Base-by-base conservation (phyloP, 2,797 vertebrate genomes). In the Ficedula albicollis region DNA sequence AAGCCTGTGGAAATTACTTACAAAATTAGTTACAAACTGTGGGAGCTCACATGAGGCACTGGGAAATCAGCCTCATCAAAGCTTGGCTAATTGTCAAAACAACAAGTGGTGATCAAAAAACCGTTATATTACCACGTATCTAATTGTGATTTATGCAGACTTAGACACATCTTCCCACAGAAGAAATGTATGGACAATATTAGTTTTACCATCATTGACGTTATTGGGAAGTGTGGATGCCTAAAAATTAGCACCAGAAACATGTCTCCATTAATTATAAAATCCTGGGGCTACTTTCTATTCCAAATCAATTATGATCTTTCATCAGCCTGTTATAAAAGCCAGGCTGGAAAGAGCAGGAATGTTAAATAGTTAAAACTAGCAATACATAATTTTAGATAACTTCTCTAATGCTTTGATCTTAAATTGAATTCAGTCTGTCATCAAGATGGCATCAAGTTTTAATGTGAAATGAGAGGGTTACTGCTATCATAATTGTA, bases 341-440 rank as follows among this genome's bases (percentile, higher is more conserved):
- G 54, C 78, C 62, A 84, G 66, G 27, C 80, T 73, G 73, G 48
- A 84, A 80, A 62, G 30, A 89, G 23, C 32, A 78, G 38, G 52
- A 79, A 60, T 60, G 52, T 73, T 91, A 49, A 75, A 95, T 10
- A 93, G 43, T 84, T 89, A 78, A 84, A 89, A 90, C 39, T 32
- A 70, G 66, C 26, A 79, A 55, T 29, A 81, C 23, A 64, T 92
- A 93, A 94, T 96, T 94, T 87, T 60, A 93, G 76, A 91, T 94
- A 93, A 92, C 25, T 93, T 39, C 49, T 78, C 58, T 63, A 76
- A 1, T 52, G 87, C 92, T 97, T 96, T 96, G 92, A 96, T 94
- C 89, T 91, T 92, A 94, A 94, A 95, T 97, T 94, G 89, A 94
- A 93, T 94, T 96, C 48, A 59, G 43, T 49, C 66, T 68, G 51